Evolutionary conservation across 2,888 invertebrate species (phyloP), one percentile per base, ranked within the genome.

Genomic region (Nemurella pictetii): DNA sequence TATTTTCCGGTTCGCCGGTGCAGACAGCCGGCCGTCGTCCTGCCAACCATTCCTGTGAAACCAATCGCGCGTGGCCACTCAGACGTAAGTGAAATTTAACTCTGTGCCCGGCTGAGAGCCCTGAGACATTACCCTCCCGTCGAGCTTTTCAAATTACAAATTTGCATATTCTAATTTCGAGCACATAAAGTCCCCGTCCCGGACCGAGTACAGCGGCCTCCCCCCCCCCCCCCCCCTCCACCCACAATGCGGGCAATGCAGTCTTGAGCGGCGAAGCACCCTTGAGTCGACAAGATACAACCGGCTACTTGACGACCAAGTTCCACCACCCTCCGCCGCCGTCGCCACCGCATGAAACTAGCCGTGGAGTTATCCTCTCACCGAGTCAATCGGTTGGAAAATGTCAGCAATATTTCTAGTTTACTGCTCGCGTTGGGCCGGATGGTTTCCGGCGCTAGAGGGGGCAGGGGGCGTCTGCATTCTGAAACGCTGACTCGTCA

Each of bases 401-500:
- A 82, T 82, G 82, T 82, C 82, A 82, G 82, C 82, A 82, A 82
- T 82, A 82, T 82, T 82, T 82, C 82, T 82, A 82, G 55, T 82
- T 82, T 82, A 82, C 82, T 82, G 82, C 82, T 72, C 72, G 55
- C 27, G 82, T 29, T 1, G 78, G 36, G 74, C 9, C n/a, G n/a
- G n/a, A n/a, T n/a, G n/a, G n/a, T n/a, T n/a, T n/a, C n/a, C 55
- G 55, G 55, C 9, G 55, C 9, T n/a, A n/a, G 78, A 29, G 78
- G 78, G 1, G 2, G 0, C 9, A n/a, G 28, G 75, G 28, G 9
- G 30, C n/a, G 78, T 27, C 28, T 78, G 78, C 78, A 78, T 78
- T 78, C 28, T 30, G 28, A 78, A 78, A 30, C 78, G 78, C 78
- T 78, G 78, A 78, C 29, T 78, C 78, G 78, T 78, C 78, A 30